Evolutionary conservation across 1,140 invertebrate genomes (phyloP), one percentile per base, ranked within the genome.

Genomic region (Parapsyche elsis): DNA sequence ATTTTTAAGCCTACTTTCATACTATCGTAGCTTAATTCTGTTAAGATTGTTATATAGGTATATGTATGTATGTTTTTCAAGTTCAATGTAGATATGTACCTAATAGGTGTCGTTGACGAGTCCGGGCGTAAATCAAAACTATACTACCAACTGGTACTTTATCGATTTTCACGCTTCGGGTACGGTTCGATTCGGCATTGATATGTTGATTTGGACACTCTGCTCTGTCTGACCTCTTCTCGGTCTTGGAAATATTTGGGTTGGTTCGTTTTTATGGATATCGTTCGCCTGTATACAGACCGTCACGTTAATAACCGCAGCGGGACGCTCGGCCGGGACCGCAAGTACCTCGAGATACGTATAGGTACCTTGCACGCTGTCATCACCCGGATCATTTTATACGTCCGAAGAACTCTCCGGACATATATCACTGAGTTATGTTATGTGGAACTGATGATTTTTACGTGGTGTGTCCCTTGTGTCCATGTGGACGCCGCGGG

Each of bases 231-330:
- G n/a, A 19, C 14, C 57, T 9, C 57, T 38, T 38, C 30, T n/a
- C n/a, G n/a, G n/a, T n/a, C n/a, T n/a, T n/a, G n/a, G 21, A 61
- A 61, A 61, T 21, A 21, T 19, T 61, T 9, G 57, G 16, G 57
- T 2, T 7, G 16, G 57, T 61, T 21, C n/a, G 16, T 19, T 61
- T 57, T 61, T 61, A 61, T 61, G 57, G 57, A 9, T 16, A 16
- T 19, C 57, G n/a, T 61, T 61, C 57, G 16, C 16, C n/a, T 46
- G 14, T 45, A 23, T 59, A 59, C 75, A 53, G 75, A n/a, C 26
- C 53, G 81, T 79, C 81, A 76, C 76, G 81, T 75, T 81, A 81
- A 81, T 81, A 81, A 81, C 78, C 81, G 61, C 81, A 81, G 81
- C 81, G 81, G 81, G 81, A 74, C 4, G 71, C 67, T 67, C 64